phyloP scores from a whole-genome alignment of 2,113 vertebrate genomes.

The Calyptomena viridis region DNA sequence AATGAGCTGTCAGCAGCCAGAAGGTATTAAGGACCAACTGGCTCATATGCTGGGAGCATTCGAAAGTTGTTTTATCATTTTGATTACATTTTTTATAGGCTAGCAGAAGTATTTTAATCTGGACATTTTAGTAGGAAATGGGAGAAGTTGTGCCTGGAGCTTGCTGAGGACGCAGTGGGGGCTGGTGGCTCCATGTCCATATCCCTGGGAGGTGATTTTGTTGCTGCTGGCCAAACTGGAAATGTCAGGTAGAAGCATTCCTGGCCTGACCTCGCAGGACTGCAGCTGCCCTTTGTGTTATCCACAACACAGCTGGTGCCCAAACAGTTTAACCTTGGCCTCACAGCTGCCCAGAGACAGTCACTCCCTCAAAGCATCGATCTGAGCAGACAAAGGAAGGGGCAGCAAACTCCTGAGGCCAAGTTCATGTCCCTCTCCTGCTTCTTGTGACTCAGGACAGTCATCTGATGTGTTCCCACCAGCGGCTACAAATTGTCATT shows the following conservation, averaged over 20 bases:
- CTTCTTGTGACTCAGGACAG: neutral
- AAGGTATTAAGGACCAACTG: neutral
- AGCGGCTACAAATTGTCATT: neutral
- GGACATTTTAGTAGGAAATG: neutral
- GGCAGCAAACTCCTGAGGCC: neutral
- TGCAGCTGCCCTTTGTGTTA: neutral
- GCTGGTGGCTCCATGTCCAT: neutral
- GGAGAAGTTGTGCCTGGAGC: neutral
- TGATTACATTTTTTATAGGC: neutral
- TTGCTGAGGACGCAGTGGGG: fast-evolving
- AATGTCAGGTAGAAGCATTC: neutral
- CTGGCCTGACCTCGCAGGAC: neutral
- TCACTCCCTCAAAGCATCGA: fast-evolving
- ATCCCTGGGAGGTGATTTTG: neutral
- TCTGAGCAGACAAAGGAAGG: neutral
- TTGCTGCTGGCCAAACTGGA: neutral
- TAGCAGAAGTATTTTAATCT: slow-evolving; percentile 12
- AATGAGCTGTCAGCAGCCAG: neutral
- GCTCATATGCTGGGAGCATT: neutral
- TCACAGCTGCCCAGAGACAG: neutral
- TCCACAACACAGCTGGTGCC: neutral
- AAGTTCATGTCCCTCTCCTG: neutral
- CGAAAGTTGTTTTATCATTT: neutral
- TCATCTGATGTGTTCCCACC: neutral
- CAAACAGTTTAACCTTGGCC: neutral